Conservation (phyloP, 2,113 vertebrate genomes). For the Pteronura brasiliensis region DNA sequence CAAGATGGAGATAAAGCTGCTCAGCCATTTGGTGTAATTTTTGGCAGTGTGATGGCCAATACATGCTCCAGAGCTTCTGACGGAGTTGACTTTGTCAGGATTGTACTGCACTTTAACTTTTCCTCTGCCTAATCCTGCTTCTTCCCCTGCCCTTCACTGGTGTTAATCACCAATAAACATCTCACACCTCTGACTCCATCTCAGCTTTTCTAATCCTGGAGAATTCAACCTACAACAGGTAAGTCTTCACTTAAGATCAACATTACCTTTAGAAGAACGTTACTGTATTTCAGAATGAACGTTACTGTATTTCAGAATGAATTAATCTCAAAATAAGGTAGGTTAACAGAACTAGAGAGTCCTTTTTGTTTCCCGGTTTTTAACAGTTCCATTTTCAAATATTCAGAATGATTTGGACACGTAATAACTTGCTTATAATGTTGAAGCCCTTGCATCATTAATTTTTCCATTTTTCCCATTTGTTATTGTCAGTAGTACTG, state of each 20-base stretch:
- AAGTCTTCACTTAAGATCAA: neutral
- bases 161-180: neutral
- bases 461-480: constrained; percentile 52
- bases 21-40: neutral
- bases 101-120: neutral
- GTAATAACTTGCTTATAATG: neutral
- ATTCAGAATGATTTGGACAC: constrained; percentile 32
- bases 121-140: neutral
- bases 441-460: neutral
- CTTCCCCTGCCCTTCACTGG: neutral
- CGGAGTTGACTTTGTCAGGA: neutral
- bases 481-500: constrained; percentile 13
- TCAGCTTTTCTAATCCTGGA: neutral
- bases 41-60: neutral
- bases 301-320: neutral
- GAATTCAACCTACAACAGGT: neutral
- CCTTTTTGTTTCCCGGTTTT: neutral
- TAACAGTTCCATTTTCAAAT: neutral
- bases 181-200: neutral
- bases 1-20: neutral
- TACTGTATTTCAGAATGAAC: neutral
- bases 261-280: constrained; percentile 18
- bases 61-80: neutral
- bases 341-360: neutral
- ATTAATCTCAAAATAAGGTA: neutral